Evolutionary conservation across 2,888 invertebrate species (phyloP).

Genomic region (Fragum sueziense): DNA sequence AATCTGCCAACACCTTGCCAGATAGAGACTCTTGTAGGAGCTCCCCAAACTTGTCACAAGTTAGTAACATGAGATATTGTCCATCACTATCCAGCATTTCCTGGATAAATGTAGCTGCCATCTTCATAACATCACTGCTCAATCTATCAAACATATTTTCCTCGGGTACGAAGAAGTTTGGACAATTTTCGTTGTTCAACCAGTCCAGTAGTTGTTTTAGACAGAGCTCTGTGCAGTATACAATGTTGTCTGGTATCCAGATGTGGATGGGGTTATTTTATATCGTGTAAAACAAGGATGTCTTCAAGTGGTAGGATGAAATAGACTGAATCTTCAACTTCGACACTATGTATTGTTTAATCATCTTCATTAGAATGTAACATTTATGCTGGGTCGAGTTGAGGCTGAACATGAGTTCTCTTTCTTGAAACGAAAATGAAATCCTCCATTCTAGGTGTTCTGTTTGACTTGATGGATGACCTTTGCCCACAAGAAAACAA

Average conservation of each 20-base stretch:
- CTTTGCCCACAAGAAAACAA: not conserved
- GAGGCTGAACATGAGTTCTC: not conserved
- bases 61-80: not conserved
- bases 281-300: not conserved
- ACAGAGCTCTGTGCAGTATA: not conserved
- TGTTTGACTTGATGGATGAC: not conserved
- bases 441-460: not conserved
- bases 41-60: not conserved
- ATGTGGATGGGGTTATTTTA: not conserved
- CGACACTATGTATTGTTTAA: not conserved
- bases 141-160: not conserved
- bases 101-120: not conserved
- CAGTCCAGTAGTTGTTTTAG: not conserved
- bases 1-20: not conserved
- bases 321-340: not conserved
- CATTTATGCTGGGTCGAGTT: not conserved
- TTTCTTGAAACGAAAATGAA: not conserved
- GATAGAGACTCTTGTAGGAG: not conserved
- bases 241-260: not conserved
- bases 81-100: not conserved
- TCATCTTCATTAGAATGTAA: not conserved
- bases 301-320: not conserved
- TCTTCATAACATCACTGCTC: not conserved
- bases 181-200: not conserved
- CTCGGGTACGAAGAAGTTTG: not conserved